These are phyloP conservation scores for Corythornis madagascariensis DNA, from an alignment of 2,113 vertebrate species.

Conservation along the genomic window DNA sequence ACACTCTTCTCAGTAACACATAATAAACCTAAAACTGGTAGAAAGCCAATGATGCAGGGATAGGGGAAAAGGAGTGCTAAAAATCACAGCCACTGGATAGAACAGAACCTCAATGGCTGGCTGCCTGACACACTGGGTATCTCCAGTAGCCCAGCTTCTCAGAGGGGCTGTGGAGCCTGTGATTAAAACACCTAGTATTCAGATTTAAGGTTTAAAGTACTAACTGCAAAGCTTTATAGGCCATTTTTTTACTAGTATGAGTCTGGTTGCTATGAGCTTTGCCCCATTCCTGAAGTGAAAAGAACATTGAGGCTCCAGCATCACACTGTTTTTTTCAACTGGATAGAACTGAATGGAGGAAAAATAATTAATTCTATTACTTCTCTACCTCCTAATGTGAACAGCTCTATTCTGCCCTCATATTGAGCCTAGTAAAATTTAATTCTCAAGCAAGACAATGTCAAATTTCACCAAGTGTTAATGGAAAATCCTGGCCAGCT, in stretches of 20 bases:
- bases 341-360: not conserved
- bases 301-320: not conserved
- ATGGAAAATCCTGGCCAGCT: not conserved
- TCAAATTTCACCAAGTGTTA: not conserved
- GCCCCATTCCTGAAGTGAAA: not conserved
- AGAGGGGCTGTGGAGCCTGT: not conserved
- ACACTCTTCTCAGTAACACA: not conserved
- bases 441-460: not conserved
- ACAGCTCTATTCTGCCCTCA: not conserved
- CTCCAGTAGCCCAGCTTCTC: not conserved
- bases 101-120: not conserved
- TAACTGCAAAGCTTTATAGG: not conserved
- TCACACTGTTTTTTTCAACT: not conserved
- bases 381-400: not conserved
- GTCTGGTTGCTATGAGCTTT: not conserved
- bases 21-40: not conserved
- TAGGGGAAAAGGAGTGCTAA: not conserved
- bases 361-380: not conserved
- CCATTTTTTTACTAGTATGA: not conserved
- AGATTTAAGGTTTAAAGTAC: not conserved
- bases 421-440: not conserved
- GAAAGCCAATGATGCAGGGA: not conserved
- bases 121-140: not conserved
- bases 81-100: not conserved
- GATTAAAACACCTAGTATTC: not conserved